Base-by-base conservation (phyloP, 2,797 vertebrate genomes). In the Oryzias dopingdopingensis region DNA sequence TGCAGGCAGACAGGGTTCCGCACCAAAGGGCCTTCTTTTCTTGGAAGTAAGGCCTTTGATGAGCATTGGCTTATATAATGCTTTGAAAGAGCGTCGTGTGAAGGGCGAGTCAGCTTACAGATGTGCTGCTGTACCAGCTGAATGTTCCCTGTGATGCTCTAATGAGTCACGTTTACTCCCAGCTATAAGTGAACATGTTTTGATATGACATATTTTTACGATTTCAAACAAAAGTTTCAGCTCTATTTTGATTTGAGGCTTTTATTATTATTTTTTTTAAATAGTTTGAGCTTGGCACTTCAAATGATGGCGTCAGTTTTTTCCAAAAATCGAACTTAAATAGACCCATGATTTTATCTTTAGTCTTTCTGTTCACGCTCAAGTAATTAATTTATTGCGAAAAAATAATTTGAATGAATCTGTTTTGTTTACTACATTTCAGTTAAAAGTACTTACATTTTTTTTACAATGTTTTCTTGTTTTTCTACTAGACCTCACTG, bases 401-500 rank as follows among this genome's bases (percentile, higher is more conserved):
- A 10, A 8, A 32, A 7, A 10, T 8, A 32, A 32, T 32, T 12
- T 10, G 29, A 26, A 6, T 22, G 20, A 26, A 26, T 26, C 26
- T 26, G 26, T 26, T 26, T 26, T 26, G 24, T 5, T 29, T 29
- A 29, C 26, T 37, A 37, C 32, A 12, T 37, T 37, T 37, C 32
- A 37, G 1, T 37, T 37, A 37, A 37, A 37, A 37, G 32, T 37
- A 37, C 10, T 4, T 13, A 3, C 3, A 12, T 62, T 77, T 80
- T 77, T 80, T 47, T 72, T 49, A 67, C 73, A 59, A 43, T 15
- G 42, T 70, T 70, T 77, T 60, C 62, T 74, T 65, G 62, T 70
- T 81, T 61, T 52, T 23, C 8, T 54, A 76, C 81, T 81, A 83
- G 70, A 58, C 86, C 76, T 77, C 80, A 83, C 63, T 58, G 70